phyloP scores from a whole-genome alignment of 1,140 invertebrate genomes.

The Oscheius sp. region DNA sequence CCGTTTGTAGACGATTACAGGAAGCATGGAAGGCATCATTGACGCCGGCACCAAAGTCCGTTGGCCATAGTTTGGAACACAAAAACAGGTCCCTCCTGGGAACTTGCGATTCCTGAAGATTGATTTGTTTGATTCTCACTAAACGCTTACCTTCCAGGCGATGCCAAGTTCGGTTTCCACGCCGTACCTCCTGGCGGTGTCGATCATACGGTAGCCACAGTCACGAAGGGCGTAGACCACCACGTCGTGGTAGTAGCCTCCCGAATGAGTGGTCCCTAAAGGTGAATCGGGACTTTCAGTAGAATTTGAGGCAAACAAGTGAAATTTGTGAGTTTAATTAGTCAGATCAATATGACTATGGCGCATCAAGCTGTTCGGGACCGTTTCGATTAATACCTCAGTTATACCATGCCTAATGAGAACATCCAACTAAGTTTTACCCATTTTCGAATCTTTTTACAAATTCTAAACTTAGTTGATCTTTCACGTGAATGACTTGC shows the following conservation, averaged over 20 bases:
- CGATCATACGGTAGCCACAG: slow-evolving; percentile 62
- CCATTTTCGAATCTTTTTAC: not conserved
- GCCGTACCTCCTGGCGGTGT: slow-evolving; percentile 63
- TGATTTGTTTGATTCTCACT: not conserved
- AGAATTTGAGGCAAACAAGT: no score
- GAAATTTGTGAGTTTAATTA: slow-evolving; percentile 8
- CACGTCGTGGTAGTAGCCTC: slow-evolving; percentile 62
- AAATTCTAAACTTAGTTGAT: not conserved
- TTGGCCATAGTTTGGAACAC: slow-evolving; percentile 62
- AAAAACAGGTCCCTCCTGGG: slow-evolving; percentile 61
- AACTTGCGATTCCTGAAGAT: slow-evolving; percentile 46
- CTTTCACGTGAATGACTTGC: no score
- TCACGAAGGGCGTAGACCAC: slow-evolving; percentile 62
- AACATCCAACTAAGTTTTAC: slow-evolving; percentile 1
- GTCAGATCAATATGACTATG: no score
- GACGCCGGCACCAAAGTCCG: slow-evolving; percentile 59
- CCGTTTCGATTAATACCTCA: no score
- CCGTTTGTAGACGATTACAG: slow-evolving; percentile 57
- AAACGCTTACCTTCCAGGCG: slow-evolving; percentile 29
- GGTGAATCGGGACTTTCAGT: no score
- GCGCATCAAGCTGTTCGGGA: no score
- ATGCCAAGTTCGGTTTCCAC: slow-evolving; percentile 40
- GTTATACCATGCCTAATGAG: no score
- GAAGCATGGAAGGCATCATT: slow-evolving; percentile 58
- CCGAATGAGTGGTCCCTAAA: slow-evolving; percentile 63